Conservation (phyloP, 2,113 vertebrate species). For the human region DNA sequence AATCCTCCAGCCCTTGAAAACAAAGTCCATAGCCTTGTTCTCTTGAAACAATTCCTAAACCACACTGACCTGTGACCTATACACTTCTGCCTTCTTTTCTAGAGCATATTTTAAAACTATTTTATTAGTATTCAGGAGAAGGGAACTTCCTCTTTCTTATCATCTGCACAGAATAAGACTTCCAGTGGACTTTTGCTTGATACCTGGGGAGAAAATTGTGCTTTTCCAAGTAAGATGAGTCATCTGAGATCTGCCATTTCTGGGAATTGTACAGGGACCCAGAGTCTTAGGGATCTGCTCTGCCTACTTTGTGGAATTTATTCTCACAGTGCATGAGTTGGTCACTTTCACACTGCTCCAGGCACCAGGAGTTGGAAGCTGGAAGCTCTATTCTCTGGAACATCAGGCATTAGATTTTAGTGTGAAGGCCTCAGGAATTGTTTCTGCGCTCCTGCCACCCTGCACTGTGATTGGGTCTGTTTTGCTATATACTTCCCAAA, state of each 20-base stretch:
- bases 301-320: neutral
- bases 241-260: neutral
- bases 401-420: too few relatives aligned
- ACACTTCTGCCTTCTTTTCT: neutral
- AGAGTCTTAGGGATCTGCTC: neutral
- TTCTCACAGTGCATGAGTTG: neutral
- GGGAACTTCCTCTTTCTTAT: neutral
- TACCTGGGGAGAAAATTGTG: neutral
- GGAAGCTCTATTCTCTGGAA: neutral
- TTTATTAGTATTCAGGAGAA: neutral
- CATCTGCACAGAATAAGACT: neutral
- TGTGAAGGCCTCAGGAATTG: neutral
- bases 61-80: neutral
- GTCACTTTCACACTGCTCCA: neutral
- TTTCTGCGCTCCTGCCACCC: neutral
- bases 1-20: neutral
- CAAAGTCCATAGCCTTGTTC: neutral
- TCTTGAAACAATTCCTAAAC: neutral
- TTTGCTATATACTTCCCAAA: neutral
- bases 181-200: neutral
- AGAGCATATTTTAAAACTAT: neutral
- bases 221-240: neutral
- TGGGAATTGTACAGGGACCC: neutral
- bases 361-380: neutral
- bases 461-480: neutral